Conservation (phyloP, 2,113 vertebrate genomes). For the Cyphomyrus plagiostoma region DNA sequence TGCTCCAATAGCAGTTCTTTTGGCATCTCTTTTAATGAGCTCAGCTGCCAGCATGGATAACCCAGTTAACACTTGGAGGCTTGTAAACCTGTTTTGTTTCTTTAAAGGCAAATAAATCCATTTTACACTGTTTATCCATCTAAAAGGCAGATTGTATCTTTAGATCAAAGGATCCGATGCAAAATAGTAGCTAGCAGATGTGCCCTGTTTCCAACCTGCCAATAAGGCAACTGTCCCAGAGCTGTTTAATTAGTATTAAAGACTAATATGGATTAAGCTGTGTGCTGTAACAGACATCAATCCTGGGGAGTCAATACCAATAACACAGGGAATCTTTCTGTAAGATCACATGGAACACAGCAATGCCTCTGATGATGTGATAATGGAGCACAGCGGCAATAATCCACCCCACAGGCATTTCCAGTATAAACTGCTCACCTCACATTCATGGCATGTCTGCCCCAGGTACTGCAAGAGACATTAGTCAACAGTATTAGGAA, state of each 20-base stretch:
- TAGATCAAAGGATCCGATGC: constrained; percentile 34
- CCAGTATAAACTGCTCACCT: constrained; percentile 12
- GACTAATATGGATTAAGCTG: constrained; percentile 41
- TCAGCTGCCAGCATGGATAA: constrained; percentile 22
- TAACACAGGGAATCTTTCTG: constrained; percentile 34
- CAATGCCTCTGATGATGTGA: constrained; percentile 23
- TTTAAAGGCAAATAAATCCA: constrained; percentile 23
- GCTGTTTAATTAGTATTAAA: constrained; percentile 49
- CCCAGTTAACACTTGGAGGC: constrained; percentile 14
- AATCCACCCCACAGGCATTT: constrained; percentile 19
- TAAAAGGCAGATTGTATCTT: constrained; percentile 28
- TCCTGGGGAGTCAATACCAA: constrained; percentile 32
- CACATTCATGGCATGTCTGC: constrained; percentile 7
- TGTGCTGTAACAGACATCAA: constrained; percentile 32
- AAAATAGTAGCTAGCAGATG: constrained; percentile 32
- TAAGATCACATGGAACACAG: constrained; percentile 32
- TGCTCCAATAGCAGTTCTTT: constrained; percentile 10
- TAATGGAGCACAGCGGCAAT: neutral
- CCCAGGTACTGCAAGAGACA: neutral
- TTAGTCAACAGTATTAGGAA: constrained; percentile 5
- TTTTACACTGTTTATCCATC: constrained; percentile 11
- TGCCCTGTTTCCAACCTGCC: constrained; percentile 22
- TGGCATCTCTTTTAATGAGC: constrained; percentile 31
- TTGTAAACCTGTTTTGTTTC: constrained; percentile 18
- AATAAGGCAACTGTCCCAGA: constrained; percentile 25